A percentile compares a stretch with the other conserved stretches of the same genome.
Evolutionary conservation across 2,113 vertebrate genomes (phyloP).

Genomic region (Thunnus maccoyii): DNA sequence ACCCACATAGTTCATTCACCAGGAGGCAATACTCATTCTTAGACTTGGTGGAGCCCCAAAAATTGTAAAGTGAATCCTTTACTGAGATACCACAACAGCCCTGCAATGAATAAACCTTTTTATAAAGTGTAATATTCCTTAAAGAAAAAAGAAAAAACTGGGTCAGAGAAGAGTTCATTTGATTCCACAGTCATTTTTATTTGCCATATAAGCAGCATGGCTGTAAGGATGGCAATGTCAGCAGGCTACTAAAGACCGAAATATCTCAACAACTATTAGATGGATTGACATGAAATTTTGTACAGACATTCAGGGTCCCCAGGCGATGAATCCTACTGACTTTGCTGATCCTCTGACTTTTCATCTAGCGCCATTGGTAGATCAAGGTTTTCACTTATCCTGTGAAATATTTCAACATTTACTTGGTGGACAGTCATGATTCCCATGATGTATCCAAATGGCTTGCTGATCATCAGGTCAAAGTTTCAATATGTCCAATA

Average conservation of each 20-base stretch:
- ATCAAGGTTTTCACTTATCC: not conserved
- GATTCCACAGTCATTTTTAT: not conserved
- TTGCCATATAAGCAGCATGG: not conserved
- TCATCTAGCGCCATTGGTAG: not conserved
- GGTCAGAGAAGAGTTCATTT: not conserved
- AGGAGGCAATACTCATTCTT: not conserved
- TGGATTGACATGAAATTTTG: not conserved
- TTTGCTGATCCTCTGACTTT: not conserved
- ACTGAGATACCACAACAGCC: not conserved
- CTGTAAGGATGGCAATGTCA: not conserved
- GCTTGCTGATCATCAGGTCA: no score
- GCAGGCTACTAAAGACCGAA: not conserved
- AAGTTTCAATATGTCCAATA: no score
- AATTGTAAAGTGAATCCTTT: not conserved
- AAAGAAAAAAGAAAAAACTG: not conserved
- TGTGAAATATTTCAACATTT: not conserved
- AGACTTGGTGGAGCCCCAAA: not conserved
- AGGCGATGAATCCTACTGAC: not conserved
- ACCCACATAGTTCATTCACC: slow-evolving; percentile 11
- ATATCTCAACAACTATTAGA: not conserved
- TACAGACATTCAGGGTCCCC: not conserved
- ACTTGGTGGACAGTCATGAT: not conserved
- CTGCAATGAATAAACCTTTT: not conserved
- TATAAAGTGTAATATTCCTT: not conserved
- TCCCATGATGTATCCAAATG: no score